Base-by-base conservation (phyloP, 2,113 vertebrate species). In the Cebidichthys violaceus region DNA sequence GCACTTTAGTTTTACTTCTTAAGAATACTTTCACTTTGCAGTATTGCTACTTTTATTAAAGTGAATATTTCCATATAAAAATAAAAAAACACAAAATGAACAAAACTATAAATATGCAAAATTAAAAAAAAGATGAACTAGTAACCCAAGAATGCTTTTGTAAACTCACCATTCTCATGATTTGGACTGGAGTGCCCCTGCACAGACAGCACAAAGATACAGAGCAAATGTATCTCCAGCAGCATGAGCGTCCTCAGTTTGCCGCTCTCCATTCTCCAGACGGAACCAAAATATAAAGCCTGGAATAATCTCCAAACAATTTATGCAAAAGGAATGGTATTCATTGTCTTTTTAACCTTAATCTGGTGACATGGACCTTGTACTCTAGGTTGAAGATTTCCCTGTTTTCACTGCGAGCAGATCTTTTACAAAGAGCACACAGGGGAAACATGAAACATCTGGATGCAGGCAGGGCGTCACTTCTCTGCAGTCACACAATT, bases 371-470 rank as follows among this genome's bases (percentile, higher is more conserved):
- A 80, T 31, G 69, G 65, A 70, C 31, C 20, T 11, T n/a, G 64
- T 27, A 60, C 9, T n/a, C 35, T n/a, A 47, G 18, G 33, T 22
- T 70, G 1, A 64, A 24, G 68, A 39, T 66, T 14, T 43, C 54
- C 43, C 74, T 27, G 29, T 65, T 35, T 67, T 70, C 74, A 68
- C 55, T 33, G 29, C 9, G 31, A 79, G 81, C 41, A 52, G 74
- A 78, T 13, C 3, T 76, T 67, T 71, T 71, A 14, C 88, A 80
- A 70, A 82, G 82, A 82, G 79, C 86, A 10, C 88, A 82, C 83
- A 67, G 41, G 60, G 81, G 79, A 86, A 90, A 91, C 93, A 86
- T 86, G 75, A 88, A 95, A 94, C 94, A 95, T 94, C 94, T 95
- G 94, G 93, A 94, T 83, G 82, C 87, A 61, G 77, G 79, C 88